Evolutionary conservation across 2,113 vertebrate species (phyloP), one percentile per base, ranked within the genome.

Genomic region (Austrofundulus limnaeus): DNA sequence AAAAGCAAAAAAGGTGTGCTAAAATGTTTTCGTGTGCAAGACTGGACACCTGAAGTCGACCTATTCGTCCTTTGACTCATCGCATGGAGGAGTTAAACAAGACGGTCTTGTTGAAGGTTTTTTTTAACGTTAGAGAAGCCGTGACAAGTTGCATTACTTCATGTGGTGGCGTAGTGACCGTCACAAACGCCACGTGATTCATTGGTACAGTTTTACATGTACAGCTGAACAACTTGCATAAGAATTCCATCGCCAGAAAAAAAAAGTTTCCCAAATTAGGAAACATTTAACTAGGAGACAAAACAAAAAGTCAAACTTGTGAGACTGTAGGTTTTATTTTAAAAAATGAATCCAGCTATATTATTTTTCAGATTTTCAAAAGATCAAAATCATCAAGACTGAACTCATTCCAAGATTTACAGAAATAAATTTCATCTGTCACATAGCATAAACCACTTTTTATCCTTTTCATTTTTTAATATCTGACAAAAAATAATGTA

Each of bases 11-110:
- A 0, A 58, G 23, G 39, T 61, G 50, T 15, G 24, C 11, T 13
- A 4, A 11, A 7, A 5, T 19, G 16, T 51, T 60, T 63, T 37
- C n/a, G 59, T 10, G 37, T 28, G 48, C 11, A 60, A 49, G 1
- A 47, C 34, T 25, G 15, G n/a, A 74, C 6, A 42, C 28, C 31
- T 51, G 3, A 5, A 24, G 6, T 55, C 57, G 70, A 39, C 51
- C 47, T 75, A 63, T 85, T 70, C 66, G 41, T 70, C 24, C 38
- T 75, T 48, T 72, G 76, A 76, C 67, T 82, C 70, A 76, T 49
- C 14, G 24, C 55, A 24, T 41, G 59, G 9, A 72, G 11, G 8
- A 10, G 57, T 39, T 55, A 25, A 82, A 81, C 65, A 62, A 78
- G 72, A 76, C 60, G 0, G 49, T 61, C 39, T 70, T 60, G 68